A percentile compares a stretch with the other conserved stretches of the same genome.
These are phyloP conservation scores for Sebastes fasciatus DNA, from an alignment of 2,113 vertebrate species.

Conservation along the genomic window DNA sequence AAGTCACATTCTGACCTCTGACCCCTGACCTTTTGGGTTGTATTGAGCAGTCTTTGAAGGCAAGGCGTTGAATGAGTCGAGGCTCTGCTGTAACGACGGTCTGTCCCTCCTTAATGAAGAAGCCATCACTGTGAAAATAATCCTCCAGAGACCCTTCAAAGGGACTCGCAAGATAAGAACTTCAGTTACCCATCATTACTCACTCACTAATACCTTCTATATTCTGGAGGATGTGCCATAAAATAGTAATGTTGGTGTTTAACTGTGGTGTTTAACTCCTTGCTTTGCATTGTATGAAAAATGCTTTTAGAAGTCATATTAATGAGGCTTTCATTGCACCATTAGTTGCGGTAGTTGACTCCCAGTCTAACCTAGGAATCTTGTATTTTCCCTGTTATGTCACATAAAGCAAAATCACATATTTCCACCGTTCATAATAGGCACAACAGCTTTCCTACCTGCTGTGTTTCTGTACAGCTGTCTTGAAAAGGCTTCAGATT, in stretches of 20 bases:
- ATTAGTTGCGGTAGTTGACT: slow-evolving; percentile 41
- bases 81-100: slow-evolving; percentile 33
- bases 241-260: slow-evolving; percentile 17
- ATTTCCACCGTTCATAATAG: slow-evolving; percentile 25
- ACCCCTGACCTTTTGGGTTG: slow-evolving; percentile 43
- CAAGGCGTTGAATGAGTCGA: slow-evolving; percentile 34
- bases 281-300: neutral
- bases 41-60: slow-evolving; percentile 35
- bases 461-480: neutral
- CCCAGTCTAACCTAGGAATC: slow-evolving; percentile 34
- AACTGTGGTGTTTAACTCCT: neutral
- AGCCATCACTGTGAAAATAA: slow-evolving; percentile 29
- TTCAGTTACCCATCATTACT: slow-evolving; percentile 6
- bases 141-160: slow-evolving; percentile 45
- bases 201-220: slow-evolving; percentile 1
- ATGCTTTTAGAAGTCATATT: slow-evolving; percentile 35
- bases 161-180: slow-evolving; percentile 2
- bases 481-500: neutral
- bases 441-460: slow-evolving; percentile 1
- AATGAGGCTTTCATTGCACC: slow-evolving; percentile 43
- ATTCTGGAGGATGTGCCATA: neutral
- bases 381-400: slow-evolving; percentile 23
- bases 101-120: slow-evolving; percentile 28
- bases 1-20: slow-evolving; percentile 62
- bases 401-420: slow-evolving; percentile 28